These are phyloP conservation scores for Petrocephalus schoutedeni DNA, from an alignment of 2,797 vertebrate species.

Conservation along the genomic window DNA sequence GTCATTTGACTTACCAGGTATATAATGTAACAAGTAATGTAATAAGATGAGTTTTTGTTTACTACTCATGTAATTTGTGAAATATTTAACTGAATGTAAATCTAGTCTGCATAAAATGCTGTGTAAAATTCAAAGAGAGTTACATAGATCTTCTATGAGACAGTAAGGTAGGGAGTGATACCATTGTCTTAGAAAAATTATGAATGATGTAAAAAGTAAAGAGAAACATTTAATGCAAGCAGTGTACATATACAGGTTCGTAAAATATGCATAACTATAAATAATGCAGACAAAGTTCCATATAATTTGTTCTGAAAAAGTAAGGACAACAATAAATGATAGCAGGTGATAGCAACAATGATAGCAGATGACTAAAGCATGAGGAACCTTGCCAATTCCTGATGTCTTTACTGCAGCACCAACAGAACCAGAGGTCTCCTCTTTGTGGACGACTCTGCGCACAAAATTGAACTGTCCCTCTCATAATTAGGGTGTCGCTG, in stretches of 20 bases:
- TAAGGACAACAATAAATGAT: background rate
- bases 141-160: background rate
- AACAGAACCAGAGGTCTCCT: background rate
- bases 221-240: background rate
- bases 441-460: background rate
- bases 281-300: background rate
- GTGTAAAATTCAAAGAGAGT: background rate
- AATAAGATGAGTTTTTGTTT: background rate
- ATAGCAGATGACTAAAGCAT: background rate
- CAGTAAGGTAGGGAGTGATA: background rate
- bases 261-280: background rate
- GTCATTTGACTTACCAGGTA: background rate
- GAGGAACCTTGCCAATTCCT: background rate
- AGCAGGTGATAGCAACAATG: background rate
- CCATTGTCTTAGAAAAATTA: background rate
- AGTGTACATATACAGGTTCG: background rate
- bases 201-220: background rate
- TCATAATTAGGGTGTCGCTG: background rate
- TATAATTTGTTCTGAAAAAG: background rate
- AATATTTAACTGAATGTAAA: background rate
- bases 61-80: background rate
- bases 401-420: too few relatives aligned
- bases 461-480: background rate
- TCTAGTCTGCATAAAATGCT: background rate
- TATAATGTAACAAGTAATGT: background rate